A percentile compares a stretch with the other conserved stretches of the same genome.
These are phyloP conservation scores for Hemicordylus capensis DNA, from an alignment of 2,113 vertebrate genomes.

Conservation along the genomic window DNA sequence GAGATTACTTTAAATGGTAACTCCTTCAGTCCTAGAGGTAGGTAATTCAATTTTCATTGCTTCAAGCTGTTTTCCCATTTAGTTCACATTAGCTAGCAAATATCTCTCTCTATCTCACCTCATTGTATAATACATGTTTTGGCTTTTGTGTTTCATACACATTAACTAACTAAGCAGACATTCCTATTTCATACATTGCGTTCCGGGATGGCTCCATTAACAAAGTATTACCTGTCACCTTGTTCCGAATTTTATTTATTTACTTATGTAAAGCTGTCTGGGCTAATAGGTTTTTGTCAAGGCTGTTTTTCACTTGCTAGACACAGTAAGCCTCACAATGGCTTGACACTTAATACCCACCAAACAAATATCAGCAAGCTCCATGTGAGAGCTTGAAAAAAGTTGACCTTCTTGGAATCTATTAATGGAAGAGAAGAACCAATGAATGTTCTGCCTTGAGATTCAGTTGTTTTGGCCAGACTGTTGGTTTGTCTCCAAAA, in stretches of 20 bases:
- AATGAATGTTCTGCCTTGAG: rapidly evolving
- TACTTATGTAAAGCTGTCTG: neutral
- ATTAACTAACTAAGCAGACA: neutral
- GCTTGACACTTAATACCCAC: neutral
- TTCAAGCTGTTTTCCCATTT: slow-evolving; percentile 2
- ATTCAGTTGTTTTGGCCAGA: neutral
- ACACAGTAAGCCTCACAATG: neutral
- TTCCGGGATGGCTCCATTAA: slow-evolving; percentile 8
- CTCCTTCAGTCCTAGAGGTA: slow-evolving; percentile 11
- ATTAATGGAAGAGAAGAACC: neutral
- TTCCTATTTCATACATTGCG: neutral
- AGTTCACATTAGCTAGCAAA: slow-evolving; percentile 34
- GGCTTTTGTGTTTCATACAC: slow-evolving; percentile 18
- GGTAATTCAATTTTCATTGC: neutral
- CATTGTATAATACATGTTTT: slow-evolving; percentile 8
- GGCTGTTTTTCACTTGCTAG: neutral
- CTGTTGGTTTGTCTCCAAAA: neutral
- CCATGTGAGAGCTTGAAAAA: too few species aligned
- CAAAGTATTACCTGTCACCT: neutral
- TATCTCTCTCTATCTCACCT: neutral
- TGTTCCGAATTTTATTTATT: neutral
- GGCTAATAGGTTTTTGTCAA: slow-evolving; percentile 2
- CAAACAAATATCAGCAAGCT: neutral
- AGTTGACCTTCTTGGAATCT: neutral
- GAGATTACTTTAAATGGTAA: neutral